Base-by-base conservation (phyloP, 2,888 invertebrate species). In the Tiliacea aurago region DNA sequence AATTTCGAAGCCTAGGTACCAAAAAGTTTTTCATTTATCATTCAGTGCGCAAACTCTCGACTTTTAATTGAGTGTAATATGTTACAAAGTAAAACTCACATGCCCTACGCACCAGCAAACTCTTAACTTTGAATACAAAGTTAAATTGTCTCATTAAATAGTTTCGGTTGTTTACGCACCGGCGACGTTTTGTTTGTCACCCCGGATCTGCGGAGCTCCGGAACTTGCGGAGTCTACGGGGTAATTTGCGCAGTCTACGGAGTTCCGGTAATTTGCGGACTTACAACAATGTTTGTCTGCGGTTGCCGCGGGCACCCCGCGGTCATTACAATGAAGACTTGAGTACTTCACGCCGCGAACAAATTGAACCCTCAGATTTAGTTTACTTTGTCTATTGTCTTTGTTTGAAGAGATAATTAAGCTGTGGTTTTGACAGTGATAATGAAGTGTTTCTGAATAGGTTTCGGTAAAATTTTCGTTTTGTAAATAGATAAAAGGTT, bases 101-200 rank as follows among this genome's bases (percentile, higher is more conserved):
- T 33, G 43, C n/a, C 37, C 45, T 18, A 53, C 45, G 58, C n/a
- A n/a, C n/a, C 11, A 45, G 10, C 23, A 33, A 49, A 28, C 65
- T 51, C 33, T 51, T 59, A 71, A 59, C 64, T 55, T 62, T 83
- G 56, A 41, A 9, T 11, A 37, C 61, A 63, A 78, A 85, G 81
- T 83, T 77, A 73, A 85, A 84, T 84, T 83, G 73, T 68, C 76
- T 84, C 78, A 82, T 82, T 81, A 80, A 81, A 73, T 53, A 73
- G 78, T 80, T 68, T 66, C 33, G 37, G 47, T 37, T 73, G 67
- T 73, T 51, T 56, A 79, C 75, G 70, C 45, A 68, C 51, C 37
- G 56, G 68, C 63, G 49, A 20, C 69, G 51, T 55, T 71, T 69
- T 56, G 51, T 70, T 69, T 69, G 70, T 69, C 47, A 37, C 49